These are phyloP conservation scores for Solea senegalensis DNA, from an alignment of 2,113 vertebrate genomes.

Conservation along the genomic window DNA sequence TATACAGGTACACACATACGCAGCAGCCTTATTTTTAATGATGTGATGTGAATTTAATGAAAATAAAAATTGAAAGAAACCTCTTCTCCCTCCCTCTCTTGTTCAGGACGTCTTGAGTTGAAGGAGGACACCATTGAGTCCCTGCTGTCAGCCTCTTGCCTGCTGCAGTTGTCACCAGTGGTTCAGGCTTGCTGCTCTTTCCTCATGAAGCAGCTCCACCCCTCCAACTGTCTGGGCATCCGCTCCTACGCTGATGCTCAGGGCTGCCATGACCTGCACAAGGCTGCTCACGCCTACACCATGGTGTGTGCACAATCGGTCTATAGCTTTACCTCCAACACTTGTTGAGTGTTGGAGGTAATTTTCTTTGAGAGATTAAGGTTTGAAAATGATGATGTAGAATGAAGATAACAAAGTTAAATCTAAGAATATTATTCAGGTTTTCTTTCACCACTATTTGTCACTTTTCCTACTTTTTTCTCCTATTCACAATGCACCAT, in stretches of 20 bases:
- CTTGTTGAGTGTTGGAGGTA: not conserved
- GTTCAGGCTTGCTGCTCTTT: conserved; percentile 97
- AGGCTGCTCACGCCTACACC: conserved; percentile 95
- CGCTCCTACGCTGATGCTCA: conserved; percentile 96
- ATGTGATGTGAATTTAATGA: not conserved
- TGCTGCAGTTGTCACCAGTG: conserved; percentile 94
- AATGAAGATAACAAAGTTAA: not conserved
- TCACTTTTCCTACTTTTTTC: conserved; percentile 10
- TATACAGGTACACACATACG: conserved; percentile 79
- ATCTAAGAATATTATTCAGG: not conserved
- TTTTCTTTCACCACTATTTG: not conserved
- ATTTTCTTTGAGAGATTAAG: not conserved
- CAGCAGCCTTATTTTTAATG: not conserved
- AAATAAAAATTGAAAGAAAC: not conserved
- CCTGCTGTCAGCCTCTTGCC: conserved; percentile 93
- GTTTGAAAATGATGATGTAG: not conserved
- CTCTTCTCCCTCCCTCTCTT: not conserved
- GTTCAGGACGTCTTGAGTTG: conserved; percentile 91
- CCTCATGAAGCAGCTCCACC: conserved; percentile 97
- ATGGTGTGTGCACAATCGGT: conserved; percentile 85
- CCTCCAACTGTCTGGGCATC: conserved; percentile 98
- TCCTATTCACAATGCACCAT: conserved; percentile 31
- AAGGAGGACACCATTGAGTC: conserved; percentile 97
- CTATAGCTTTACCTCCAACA: not conserved
- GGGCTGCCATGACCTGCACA: conserved; percentile 94